phyloP scores from a whole-genome alignment of 2,888 invertebrate genomes.

The Napeogenes sylphis region DNA sequence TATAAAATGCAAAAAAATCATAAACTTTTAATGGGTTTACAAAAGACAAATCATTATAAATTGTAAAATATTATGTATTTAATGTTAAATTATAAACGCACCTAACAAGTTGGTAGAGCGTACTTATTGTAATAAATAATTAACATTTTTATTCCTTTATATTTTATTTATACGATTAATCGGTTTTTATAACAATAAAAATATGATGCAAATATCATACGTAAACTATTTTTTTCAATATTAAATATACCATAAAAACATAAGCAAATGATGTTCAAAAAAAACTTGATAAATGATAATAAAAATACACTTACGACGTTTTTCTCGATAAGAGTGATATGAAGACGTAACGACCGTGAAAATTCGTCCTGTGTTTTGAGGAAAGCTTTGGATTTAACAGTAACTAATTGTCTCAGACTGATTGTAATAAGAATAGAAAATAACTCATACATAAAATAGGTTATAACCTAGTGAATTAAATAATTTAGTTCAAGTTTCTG shows the following conservation, averaged over 20 bases:
- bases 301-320: slow-evolving; percentile 18
- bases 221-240: no score
- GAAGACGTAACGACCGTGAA: slow-evolving; percentile 15
- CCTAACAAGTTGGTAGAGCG: background rate
- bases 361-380: slow-evolving; percentile 22
- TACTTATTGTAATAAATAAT: slow-evolving; percentile 2
- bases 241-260: no score
- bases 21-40: no score
- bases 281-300: background rate
- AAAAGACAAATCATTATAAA: no score
- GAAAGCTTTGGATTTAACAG: slow-evolving; percentile 25
- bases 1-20: no score
- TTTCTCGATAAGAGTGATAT: slow-evolving; percentile 4
- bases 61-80: no score
- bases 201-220: background rate
- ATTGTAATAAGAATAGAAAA: slow-evolving; percentile 17
- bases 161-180: background rate
- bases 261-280: background rate
- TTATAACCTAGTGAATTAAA: background rate
- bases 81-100: no score
- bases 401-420: slow-evolving; percentile 30
- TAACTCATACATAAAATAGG: background rate
- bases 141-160: slow-evolving; percentile 3
- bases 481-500: no score
- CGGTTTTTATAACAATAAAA: background rate